Conservation (phyloP, 2,888 invertebrate genomes). For the Laspeyria flexula region DNA sequence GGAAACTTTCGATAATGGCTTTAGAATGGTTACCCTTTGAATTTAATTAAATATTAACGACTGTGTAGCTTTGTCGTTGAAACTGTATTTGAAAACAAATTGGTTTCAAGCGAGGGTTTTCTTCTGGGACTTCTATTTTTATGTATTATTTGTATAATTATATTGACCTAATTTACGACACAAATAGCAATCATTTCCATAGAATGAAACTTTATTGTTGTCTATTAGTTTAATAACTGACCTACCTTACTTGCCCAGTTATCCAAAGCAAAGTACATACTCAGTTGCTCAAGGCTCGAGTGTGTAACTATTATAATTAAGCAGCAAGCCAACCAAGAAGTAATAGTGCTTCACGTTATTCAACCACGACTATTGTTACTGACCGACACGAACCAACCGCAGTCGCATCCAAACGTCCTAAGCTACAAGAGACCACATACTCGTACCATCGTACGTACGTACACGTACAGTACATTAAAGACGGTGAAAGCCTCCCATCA, state of each 20-base stretch:
- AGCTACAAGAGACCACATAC: too few relatives aligned
- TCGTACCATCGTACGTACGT: too few relatives aligned
- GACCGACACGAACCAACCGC: neutral
- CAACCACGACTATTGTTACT: neutral
- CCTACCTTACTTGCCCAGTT: too few relatives aligned
- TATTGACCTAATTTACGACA: neutral
- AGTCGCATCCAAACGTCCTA: neutral
- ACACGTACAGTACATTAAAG: too few relatives aligned
- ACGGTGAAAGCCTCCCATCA: constrained; percentile 13
- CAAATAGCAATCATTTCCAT: too few relatives aligned
- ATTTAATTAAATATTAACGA: constrained; percentile 19
- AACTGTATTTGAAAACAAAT: neutral
- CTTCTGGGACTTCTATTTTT: neutral
- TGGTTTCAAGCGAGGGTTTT: neutral
- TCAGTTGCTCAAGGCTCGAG: neutral
- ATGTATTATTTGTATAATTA: neutral
- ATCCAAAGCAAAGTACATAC: too few relatives aligned
- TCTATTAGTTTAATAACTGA: too few relatives aligned
- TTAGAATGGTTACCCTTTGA: constrained; percentile 28
- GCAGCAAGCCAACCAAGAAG: neutral
- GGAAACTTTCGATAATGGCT: constrained; percentile 37
- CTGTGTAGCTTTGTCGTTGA: neutral
- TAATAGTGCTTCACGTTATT: neutral
- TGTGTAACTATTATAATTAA: neutral
- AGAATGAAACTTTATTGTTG: too few relatives aligned